Conservation (phyloP, 2,797 vertebrate species). For the Enteromius fasciolatus region DNA sequence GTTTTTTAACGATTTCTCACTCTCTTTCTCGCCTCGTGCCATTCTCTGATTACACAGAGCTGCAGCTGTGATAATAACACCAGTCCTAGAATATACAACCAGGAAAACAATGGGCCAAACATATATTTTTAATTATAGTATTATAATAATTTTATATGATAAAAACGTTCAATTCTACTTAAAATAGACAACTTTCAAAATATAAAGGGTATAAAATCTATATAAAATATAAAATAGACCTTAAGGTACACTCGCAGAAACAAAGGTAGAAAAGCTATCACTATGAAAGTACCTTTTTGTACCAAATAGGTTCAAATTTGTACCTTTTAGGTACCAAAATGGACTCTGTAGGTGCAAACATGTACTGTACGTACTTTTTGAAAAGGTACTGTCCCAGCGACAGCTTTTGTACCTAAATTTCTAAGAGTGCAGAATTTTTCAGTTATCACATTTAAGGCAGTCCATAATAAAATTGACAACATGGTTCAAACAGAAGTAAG, state of each 20-base stretch:
- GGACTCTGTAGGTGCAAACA: too few relatives aligned
- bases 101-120: neutral
- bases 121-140: neutral
- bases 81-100: neutral
- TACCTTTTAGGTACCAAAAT: too few relatives aligned
- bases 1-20: slow-evolving; percentile 56
- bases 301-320: too few relatives aligned
- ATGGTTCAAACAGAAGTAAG: slow-evolving; percentile 3
- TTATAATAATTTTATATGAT: neutral
- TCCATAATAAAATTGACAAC: neutral
- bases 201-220: neutral
- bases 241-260: too few relatives aligned
- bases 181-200: neutral
- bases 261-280: too few relatives aligned
- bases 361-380: too few relatives aligned
- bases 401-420: too few relatives aligned
- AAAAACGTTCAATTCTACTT: neutral
- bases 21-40: slow-evolving; percentile 29
- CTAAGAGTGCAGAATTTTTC: too few relatives aligned
- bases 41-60: slow-evolving; percentile 50
- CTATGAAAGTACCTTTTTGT: too few relatives aligned
- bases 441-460: neutral
- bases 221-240: neutral
- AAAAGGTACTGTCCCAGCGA: too few relatives aligned
- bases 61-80: slow-evolving; percentile 24